These are phyloP conservation scores for Coptodon rendalli DNA, from an alignment of 2,113 vertebrate genomes.

Conservation along the genomic window DNA sequence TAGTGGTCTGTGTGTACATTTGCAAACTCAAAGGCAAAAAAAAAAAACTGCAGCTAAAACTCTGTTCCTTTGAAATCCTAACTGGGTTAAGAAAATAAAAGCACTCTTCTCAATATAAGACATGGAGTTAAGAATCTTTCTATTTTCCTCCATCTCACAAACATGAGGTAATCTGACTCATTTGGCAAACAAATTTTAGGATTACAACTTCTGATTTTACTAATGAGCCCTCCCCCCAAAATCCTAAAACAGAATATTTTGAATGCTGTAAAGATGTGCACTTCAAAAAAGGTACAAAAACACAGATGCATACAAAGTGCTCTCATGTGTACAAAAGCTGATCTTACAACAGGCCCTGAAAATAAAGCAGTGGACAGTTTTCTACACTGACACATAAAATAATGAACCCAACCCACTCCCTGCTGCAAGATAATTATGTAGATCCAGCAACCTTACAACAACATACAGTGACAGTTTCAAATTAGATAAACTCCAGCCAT, in stretches of 20 bases:
- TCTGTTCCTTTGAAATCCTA: neutral
- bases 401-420: neutral
- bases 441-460: neutral
- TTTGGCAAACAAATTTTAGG: constrained; percentile 15
- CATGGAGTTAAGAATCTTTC: constrained; percentile 52
- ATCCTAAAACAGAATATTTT: neutral
- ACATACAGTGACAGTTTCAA: constrained; percentile 4
- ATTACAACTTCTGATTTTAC: neutral
- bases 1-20: neutral
- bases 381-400: neutral
- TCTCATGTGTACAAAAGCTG: constrained; percentile 59
- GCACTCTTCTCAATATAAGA: constrained; percentile 54
- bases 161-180: constrained; percentile 43
- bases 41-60: neutral
- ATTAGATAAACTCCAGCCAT: neutral
- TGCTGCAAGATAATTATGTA: neutral
- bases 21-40: neutral
- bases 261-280: constrained; percentile 39
- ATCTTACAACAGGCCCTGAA: constrained; percentile 17
- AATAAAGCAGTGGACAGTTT: neutral
- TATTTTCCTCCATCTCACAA: constrained; percentile 43
- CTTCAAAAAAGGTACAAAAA: constrained; percentile 65
- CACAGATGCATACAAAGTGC: constrained; percentile 50
- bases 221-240: neutral
- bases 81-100: neutral